phyloP scores from a whole-genome alignment of 2,797 vertebrate genomes.

The Sebastes dallii region DNA sequence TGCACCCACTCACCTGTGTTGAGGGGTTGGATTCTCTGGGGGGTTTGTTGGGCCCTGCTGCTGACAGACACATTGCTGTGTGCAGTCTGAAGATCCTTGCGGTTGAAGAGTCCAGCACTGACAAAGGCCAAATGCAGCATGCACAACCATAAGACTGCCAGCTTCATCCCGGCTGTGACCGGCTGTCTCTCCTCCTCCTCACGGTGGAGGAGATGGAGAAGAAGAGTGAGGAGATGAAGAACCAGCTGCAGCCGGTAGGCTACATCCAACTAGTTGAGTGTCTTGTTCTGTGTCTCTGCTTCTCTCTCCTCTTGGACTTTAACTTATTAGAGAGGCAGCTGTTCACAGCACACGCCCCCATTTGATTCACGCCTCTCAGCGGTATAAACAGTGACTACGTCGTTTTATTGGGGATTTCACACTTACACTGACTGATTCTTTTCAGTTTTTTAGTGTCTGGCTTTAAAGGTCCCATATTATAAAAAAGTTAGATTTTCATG shows the following conservation, averaged over 20 bases:
- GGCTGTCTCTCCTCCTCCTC: not conserved
- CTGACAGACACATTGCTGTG: accelerated
- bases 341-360: slow-evolving; percentile 34
- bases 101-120: not conserved
- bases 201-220: not conserved
- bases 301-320: not conserved
- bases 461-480: too few relatives aligned
- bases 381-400: not conserved
- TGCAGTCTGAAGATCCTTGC: not conserved
- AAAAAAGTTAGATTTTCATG: too few relatives aligned
- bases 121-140: slow-evolving; percentile 17
- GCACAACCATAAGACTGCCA: slow-evolving; percentile 17
- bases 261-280: not conserved
- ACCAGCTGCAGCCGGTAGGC: not conserved
- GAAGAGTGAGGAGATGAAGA: not conserved
- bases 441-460: not conserved
- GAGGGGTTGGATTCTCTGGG: not conserved
- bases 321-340: slow-evolving; percentile 42
- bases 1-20: slow-evolving; percentile 55
- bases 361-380: slow-evolving; percentile 3
- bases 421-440: not conserved
- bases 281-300: not conserved
- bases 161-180: slow-evolving; percentile 36
- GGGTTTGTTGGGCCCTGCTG: not conserved
- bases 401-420: not conserved